phyloP scores from a whole-genome alignment of 2,797 vertebrate species.

The Darevskia mixta region DNA sequence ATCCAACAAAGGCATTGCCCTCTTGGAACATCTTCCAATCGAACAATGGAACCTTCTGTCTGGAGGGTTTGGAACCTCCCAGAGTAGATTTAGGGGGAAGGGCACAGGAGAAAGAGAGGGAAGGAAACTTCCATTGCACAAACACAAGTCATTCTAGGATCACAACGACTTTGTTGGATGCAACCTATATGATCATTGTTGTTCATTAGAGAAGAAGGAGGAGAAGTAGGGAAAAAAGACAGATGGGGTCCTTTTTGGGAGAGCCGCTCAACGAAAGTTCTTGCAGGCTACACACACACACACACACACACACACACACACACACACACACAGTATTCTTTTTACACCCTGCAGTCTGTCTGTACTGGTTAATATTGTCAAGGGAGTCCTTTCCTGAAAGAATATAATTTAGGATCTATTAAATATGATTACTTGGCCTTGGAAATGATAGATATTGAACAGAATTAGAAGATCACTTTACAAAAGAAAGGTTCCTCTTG shows the following conservation, averaged over 20 bases:
- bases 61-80: no score
- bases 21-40: no score
- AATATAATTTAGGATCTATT: constrained; percentile 84
- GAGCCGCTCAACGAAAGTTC: constrained; percentile 50
- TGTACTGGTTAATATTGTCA: constrained; percentile 77
- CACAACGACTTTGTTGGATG: no score
- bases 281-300: constrained; percentile 54
- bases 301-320: constrained; percentile 32
- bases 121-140: no score
- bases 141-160: no score
- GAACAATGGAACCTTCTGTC: no score
- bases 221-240: no score
- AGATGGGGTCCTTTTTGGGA: background rate
- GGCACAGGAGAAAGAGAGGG: no score
- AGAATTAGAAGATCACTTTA: constrained; percentile 83
- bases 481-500: constrained; percentile 83
- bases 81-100: no score
- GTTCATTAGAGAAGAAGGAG: no score
- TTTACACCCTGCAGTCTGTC: constrained; percentile 68
- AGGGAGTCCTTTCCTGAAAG: constrained; percentile 80
- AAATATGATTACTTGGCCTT: constrained; percentile 84
- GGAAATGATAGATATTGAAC: constrained; percentile 83
- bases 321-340: constrained; percentile 60
- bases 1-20: no score
- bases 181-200: no score